Conservation (phyloP, 2,888 invertebrate species). For the Sarcophaga subvicina region DNA sequence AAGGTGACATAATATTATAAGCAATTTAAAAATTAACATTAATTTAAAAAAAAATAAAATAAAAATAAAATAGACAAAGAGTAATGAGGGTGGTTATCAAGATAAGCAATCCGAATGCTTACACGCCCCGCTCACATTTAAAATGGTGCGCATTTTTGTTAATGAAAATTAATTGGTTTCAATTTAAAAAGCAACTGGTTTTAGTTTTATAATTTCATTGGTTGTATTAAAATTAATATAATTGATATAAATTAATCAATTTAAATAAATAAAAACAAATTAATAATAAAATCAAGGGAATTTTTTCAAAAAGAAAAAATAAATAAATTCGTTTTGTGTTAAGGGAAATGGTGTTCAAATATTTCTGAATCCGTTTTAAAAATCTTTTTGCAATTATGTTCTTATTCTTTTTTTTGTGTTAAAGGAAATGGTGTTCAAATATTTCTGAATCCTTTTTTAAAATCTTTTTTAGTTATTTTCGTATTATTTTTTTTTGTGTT, state of each 20-base stretch:
- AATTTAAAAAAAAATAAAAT: slow-evolving; percentile 15
- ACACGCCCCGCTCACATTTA: background rate
- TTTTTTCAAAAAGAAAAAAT: too few species aligned
- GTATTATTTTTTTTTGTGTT: too few species aligned
- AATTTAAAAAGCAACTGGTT: slow-evolving; percentile 6
- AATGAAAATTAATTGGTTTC: slow-evolving; percentile 13
- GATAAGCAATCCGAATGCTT: background rate
- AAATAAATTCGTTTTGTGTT: too few species aligned
- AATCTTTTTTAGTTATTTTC: too few species aligned
- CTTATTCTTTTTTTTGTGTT: too few species aligned
- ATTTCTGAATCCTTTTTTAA: background rate
- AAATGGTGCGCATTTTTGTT: slow-evolving; percentile 4
- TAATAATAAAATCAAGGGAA: background rate
- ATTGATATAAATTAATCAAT: slow-evolving; percentile 25
- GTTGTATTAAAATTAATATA: slow-evolving; percentile 7
- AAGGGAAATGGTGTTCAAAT: too few species aligned
- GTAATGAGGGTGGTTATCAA: slow-evolving; percentile 42
- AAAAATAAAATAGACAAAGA: slow-evolving; percentile 34
- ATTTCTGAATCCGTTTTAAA: too few species aligned
- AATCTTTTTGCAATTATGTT: too few species aligned
- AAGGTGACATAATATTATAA: slow-evolving; percentile 45
- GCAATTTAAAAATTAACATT: slow-evolving; percentile 5
- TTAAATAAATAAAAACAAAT: background rate
- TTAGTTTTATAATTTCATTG: background rate
- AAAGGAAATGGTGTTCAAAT: background rate